phyloP scores from a whole-genome alignment of 1,140 invertebrate genomes.

The Monochamus saltuarius region DNA sequence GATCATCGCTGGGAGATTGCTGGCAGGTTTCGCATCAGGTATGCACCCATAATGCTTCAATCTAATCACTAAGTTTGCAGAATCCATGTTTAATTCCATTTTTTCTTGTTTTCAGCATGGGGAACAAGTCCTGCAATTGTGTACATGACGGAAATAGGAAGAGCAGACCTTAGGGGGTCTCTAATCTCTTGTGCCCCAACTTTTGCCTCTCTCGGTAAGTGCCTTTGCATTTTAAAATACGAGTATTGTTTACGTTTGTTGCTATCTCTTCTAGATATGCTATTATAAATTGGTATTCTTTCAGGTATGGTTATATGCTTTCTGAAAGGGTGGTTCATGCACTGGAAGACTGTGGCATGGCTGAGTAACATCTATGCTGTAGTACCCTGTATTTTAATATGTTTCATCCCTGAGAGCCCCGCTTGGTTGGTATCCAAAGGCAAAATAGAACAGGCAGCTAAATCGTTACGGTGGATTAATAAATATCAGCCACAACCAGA shows the following conservation, averaged over 20 bases:
- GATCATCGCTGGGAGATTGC: slow-evolving; percentile 62
- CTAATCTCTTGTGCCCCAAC: slow-evolving; percentile 44
- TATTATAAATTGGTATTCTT: slow-evolving; percentile 1
- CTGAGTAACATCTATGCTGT: slow-evolving; percentile 57
- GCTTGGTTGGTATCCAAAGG: slow-evolving; percentile 62
- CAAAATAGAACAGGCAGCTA: slow-evolving; percentile 56
- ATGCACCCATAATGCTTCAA: slow-evolving; percentile 18
- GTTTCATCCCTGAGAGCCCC: slow-evolving; percentile 71
- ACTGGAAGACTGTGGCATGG: slow-evolving; percentile 63
- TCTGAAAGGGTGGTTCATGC: slow-evolving; percentile 59
- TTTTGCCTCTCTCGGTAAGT: slow-evolving; percentile 44
- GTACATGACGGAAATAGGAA: slow-evolving; percentile 63
- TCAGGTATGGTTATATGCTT: slow-evolving; percentile 64
- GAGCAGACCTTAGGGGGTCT: slow-evolving; percentile 59
- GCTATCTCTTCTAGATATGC: not conserved
- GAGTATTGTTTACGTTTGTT: not conserved
- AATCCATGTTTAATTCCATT: not conserved
- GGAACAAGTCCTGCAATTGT: slow-evolving; percentile 62
- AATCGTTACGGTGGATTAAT: slow-evolving; percentile 55
- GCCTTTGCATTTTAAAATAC: slow-evolving; percentile 47
- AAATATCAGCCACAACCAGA: slow-evolving; percentile 48
- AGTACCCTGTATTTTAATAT: slow-evolving; percentile 56
- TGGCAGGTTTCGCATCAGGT: slow-evolving; percentile 61
- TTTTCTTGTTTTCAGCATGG: slow-evolving; percentile 49
- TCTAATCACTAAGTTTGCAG: not conserved